These are phyloP conservation scores for Calypte anna DNA, from an alignment of 2,113 vertebrate genomes.

Conservation along the genomic window DNA sequence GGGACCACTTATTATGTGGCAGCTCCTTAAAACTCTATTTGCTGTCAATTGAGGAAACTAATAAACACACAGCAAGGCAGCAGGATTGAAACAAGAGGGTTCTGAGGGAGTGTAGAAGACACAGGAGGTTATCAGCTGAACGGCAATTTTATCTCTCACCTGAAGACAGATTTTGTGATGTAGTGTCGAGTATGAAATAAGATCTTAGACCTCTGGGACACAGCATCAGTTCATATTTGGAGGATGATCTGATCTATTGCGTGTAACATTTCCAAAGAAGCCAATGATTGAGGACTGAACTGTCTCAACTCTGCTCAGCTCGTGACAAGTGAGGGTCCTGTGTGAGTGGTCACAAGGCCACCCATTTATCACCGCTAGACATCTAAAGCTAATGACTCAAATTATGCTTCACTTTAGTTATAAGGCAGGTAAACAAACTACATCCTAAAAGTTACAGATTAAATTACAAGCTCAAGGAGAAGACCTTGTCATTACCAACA, in stretches of 20 bases:
- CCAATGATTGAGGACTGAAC: neutral
- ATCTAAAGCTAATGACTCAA: neutral
- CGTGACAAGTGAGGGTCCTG: neutral
- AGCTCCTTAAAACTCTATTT: neutral
- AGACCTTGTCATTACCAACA: neutral
- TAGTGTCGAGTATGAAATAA: neutral
- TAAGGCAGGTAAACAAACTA: neutral
- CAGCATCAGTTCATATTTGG: neutral
- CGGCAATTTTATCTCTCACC: neutral
- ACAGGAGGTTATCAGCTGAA: neutral
- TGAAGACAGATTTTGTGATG: neutral
- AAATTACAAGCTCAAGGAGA: neutral
- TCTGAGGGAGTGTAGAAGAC: neutral
- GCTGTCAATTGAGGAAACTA: neutral
- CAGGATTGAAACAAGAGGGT: neutral
- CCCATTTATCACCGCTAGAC: rapidly evolving
- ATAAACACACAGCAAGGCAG: neutral
- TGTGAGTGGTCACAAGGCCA: neutral
- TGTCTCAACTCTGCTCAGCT: neutral
- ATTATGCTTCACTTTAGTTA: neutral
- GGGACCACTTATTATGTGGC: neutral
- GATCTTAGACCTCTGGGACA: neutral
- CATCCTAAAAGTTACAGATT: neutral
- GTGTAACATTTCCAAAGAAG: neutral
- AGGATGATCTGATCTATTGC: neutral